Base-by-base conservation (phyloP, 2,888 invertebrate genomes). In the Octonoba sinensis region DNA sequence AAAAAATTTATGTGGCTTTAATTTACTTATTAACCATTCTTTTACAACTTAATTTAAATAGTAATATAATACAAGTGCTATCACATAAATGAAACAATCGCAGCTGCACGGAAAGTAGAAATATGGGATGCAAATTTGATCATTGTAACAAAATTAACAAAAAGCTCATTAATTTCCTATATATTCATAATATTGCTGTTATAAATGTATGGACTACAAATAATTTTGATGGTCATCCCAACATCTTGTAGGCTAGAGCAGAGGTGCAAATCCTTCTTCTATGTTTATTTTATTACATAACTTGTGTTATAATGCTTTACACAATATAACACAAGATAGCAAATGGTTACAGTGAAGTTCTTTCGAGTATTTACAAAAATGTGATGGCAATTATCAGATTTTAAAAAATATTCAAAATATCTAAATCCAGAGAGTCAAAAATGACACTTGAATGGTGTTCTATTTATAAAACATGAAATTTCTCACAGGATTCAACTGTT, bases 31-130 rank as follows among this genome's bases (percentile, higher is more conserved):
- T 57, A 57, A 79, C 69, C 69, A 73, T 56, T 79, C 66, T 69
- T 79, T 73, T 54, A 79, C 47, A 73, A 56, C 69, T 79, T 79
- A 79, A 73, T 79, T 76, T 79, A 79, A 79, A 79, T 78, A 36
- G 36, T 36, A 78, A 78, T 73, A 73, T 79, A 47, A 79, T 73
- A 79, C 79, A 79, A 60, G 69, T 73, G 73, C 79, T 79, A 79
- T 79, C 73, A 79, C 73, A 79, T 64, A 54, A 59, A 73, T 62
- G 36, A 62, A 79, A 79, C 60, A 71, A 54, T 73, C 49, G 73
- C 79, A 79, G 73, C 73, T 79, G 79, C 62, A 79, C 57, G 73
- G 62, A 66, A 69, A 79, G 56, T 60, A 62, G 51, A 46, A 49
- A n/a, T 51, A 56, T 44, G 24, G 44, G 64, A 77, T 56, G 46